These are phyloP conservation scores for Ophion obscuratus DNA, from an alignment of 2,888 invertebrate species.

Conservation along the genomic window DNA sequence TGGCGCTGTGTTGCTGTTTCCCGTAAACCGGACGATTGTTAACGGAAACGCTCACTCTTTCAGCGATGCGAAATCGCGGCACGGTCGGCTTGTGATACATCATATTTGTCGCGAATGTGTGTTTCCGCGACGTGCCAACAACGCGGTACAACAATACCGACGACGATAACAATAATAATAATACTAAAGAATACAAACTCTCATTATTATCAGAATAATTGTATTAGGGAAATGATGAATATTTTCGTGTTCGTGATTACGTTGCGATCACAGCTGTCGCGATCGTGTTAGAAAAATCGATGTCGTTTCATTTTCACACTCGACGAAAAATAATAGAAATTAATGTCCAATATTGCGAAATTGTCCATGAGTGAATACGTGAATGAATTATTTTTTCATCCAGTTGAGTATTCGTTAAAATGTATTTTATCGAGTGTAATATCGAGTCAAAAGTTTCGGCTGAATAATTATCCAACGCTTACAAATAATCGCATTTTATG, in stretches of 20 bases:
- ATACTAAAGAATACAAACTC: background rate
- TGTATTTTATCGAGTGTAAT: too few relatives aligned
- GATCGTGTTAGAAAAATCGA: background rate
- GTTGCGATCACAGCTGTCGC: too few relatives aligned
- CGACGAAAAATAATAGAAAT: background rate
- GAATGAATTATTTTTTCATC: too few relatives aligned
- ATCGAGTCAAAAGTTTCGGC: too few relatives aligned
- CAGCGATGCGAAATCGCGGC: conserved; percentile 82
- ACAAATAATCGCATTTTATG: too few relatives aligned
- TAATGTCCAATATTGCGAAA: too few relatives aligned
- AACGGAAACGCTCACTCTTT: conserved; percentile 80
- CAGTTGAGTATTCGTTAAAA: too few relatives aligned
- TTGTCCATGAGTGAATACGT: too few relatives aligned
- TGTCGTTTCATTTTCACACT: background rate
- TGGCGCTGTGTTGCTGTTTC: conserved; percentile 80
- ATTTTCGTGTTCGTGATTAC: background rate
- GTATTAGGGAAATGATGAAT: background rate
- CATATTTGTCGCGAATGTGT: conserved; percentile 69
- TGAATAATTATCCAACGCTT: too few relatives aligned
- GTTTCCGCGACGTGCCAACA: conserved; percentile 12
- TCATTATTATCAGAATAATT: too few relatives aligned
- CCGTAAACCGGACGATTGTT: conserved; percentile 81
- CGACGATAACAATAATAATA: background rate
- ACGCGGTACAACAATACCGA: conserved; percentile 10
- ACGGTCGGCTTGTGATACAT: conserved; percentile 83